Percentiles rank a stretch among this genome's conserved stretches.
These are phyloP conservation scores for Phyllostomus hastatus DNA, from an alignment of 2,113 vertebrate species.

Conservation along the genomic window DNA sequence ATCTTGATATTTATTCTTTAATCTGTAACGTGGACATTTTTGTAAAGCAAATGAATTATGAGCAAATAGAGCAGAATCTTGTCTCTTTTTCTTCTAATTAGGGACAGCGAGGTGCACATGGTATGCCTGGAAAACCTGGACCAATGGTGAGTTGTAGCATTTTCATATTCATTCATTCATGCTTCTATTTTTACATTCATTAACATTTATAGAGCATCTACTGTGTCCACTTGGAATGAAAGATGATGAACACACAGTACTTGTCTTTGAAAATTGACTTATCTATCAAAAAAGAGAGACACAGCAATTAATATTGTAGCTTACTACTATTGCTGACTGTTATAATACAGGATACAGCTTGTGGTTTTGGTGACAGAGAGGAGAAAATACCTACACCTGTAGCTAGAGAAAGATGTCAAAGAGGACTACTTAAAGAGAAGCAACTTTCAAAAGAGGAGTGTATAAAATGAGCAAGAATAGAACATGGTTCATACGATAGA, in stretches of 20 bases:
- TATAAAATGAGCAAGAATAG: background rate
- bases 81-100: conserved; percentile 59
- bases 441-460: background rate
- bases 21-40: background rate
- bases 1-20: conserved; percentile 24
- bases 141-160: conserved; percentile 77
- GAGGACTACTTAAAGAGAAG: background rate
- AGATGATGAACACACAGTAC: background rate
- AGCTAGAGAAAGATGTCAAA: background rate
- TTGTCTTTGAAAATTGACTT: background rate
- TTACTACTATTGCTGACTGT: background rate
- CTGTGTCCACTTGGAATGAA: background rate
- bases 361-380: background rate
- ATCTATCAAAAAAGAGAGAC: background rate
- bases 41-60: background rate
- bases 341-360: background rate
- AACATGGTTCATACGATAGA: background rate
- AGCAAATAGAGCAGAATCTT: background rate
- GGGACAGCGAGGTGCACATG: conserved; percentile 91
- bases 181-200: background rate
- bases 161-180: background rate
- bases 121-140: conserved; percentile 93
- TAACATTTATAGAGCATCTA: background rate
- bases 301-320: background rate
- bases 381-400: background rate